phyloP scores from a whole-genome alignment of 1,140 invertebrate species.

The Globodera rostochiensis region DNA sequence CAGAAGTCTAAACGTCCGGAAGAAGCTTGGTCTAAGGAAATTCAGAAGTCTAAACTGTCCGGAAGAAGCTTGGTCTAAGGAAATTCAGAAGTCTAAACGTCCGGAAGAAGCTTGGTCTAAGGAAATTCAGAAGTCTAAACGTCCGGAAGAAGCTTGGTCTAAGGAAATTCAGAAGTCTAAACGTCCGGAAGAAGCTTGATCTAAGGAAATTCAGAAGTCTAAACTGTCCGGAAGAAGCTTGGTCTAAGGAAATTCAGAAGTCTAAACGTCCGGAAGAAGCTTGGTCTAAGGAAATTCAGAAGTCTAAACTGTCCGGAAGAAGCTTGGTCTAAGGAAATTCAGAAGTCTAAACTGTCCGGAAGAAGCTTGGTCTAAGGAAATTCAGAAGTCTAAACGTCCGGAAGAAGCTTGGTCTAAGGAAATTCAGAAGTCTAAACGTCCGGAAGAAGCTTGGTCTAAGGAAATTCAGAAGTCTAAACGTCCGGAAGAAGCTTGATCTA shows the following conservation, averaged over 20 bases:
- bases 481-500: conserved; percentile 27
- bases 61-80: conserved; percentile 16
- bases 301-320: conserved; percentile 21
- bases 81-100: background rate
- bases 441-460: conserved; percentile 24
- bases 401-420: conserved; percentile 17
- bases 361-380: conserved; percentile 19
- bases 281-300: background rate
- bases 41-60: too few species aligned
- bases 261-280: conserved; percentile 19
- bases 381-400: too few species aligned
- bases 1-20: conserved; percentile 21
- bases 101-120: conserved; percentile 29
- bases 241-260: background rate
- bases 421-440: background rate
- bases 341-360: conserved; percentile 23
- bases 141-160: conserved; percentile 30
- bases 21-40: conserved; percentile 19
- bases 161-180: background rate
- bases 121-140: background rate
- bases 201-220: too few species aligned
- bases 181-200: conserved; percentile 31
- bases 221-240: conserved; percentile 33
- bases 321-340: conserved; percentile 13
- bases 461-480: background rate